These are phyloP conservation scores for Chrysemys picta DNA, from an alignment of 2,113 vertebrate genomes.

Conservation along the genomic window DNA sequence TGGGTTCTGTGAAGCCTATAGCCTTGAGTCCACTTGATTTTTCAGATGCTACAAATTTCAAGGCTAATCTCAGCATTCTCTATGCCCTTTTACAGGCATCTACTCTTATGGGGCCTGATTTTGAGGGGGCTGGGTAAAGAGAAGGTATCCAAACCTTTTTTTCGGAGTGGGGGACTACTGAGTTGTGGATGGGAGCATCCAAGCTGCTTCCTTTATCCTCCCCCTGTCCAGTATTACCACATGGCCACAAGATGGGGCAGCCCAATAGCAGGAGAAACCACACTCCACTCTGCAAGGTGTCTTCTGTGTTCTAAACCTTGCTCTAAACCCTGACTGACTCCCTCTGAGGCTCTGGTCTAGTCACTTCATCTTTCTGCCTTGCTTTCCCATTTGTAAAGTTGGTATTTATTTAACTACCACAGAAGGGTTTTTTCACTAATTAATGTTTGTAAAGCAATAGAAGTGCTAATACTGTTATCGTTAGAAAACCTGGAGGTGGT, in stretches of 20 bases:
- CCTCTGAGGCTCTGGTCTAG: background rate
- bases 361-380: background rate
- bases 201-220: background rate
- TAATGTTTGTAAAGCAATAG: background rate
- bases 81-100: background rate
- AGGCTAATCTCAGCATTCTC: background rate
- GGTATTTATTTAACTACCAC: slow-evolving; percentile 11
- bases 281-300: background rate
- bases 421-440: background rate
- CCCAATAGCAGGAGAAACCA: background rate
- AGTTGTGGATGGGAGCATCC: background rate
- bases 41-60: background rate
- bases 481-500: background rate
- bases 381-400: slow-evolving; percentile 24
- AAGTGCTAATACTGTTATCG: background rate
- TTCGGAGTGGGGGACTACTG: background rate
- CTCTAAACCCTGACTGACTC: background rate
- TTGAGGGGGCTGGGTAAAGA: background rate
- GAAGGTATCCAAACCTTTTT: background rate
- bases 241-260: accelerated
- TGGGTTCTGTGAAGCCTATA: background rate
- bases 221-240: background rate
- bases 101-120: background rate
- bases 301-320: background rate
- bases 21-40: background rate